phyloP scores from a whole-genome alignment of 1,140 invertebrate genomes.

The Nylanderia fulva region DNA sequence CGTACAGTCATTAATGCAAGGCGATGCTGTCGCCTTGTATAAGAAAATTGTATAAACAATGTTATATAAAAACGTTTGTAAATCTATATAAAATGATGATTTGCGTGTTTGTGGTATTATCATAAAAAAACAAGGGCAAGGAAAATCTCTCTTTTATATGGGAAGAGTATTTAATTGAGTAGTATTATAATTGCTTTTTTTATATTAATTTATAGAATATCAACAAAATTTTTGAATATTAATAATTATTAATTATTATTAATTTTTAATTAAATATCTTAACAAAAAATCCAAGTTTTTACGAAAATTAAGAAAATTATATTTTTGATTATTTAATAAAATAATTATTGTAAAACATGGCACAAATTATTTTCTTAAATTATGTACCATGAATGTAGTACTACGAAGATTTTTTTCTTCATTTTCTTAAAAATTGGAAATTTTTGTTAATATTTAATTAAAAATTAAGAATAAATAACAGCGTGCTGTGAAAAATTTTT shows the following conservation, averaged over 20 bases:
- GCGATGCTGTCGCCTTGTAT: too few species aligned
- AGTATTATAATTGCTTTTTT: neutral
- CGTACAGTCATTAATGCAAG: neutral
- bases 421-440: neutral
- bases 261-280: too few species aligned
- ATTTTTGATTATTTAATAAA: too few species aligned
- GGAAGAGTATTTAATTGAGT: neutral
- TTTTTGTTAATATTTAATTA: neutral
- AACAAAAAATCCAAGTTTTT: too few species aligned
- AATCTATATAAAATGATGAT: constrained; percentile 21
- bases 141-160: neutral
- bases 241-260: too few species aligned
- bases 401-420: neutral
- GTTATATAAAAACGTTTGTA: neutral
- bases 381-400: neutral
- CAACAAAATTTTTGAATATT: neutral
- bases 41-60: constrained; percentile 5
- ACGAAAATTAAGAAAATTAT: too few species aligned
- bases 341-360: too few species aligned
- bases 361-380: too few species aligned
- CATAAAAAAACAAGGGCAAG: constrained; percentile 5
- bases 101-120: constrained; percentile 1
- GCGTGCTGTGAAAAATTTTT: neutral
- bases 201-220: too few species aligned
- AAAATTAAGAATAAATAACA: neutral